Evolutionary conservation across 37 sponge, comb jelly and placozoan species (phyloP).

Genomic region (Cliona cf. orientalis): DNA sequence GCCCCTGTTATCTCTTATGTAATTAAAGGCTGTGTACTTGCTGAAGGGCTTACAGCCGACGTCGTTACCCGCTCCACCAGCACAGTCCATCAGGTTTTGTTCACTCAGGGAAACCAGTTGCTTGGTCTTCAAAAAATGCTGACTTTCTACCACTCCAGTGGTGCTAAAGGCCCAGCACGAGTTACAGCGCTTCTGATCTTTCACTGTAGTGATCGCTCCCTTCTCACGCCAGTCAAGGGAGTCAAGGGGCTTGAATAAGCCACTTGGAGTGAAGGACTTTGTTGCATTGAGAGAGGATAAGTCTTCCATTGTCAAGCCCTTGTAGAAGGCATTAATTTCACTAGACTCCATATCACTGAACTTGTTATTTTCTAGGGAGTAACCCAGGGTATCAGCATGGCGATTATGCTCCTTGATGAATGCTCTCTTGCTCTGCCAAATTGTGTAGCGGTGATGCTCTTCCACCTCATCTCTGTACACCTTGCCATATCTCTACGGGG

Average conservation of each 20-base stretch:
- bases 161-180: constrained; percentile 98
- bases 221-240: constrained; percentile 81
- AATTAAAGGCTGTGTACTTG: constrained; percentile 88
- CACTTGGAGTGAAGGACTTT: constrained; percentile 1
- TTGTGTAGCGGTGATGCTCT: constrained; percentile 36
- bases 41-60: constrained; percentile 96
- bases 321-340: constrained; percentile 44
- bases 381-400: constrained; percentile 43
- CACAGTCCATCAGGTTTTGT: constrained; percentile 97
- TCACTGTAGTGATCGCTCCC: constrained; percentile 69
- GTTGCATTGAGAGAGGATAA: not conserved
- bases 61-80: constrained; percentile 79
- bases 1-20: constrained; percentile 81
- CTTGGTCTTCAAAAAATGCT: constrained; percentile 28
- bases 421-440: constrained; percentile 55
- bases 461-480: constrained; percentile 28
- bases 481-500: constrained; percentile 38
- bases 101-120: constrained; percentile 81
- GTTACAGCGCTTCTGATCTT: constrained; percentile 89
- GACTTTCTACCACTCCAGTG: constrained; percentile 90
- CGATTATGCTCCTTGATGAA: constrained; percentile 58
- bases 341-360: constrained; percentile 49
- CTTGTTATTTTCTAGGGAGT: constrained; percentile 60
- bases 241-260: constrained; percentile 12
- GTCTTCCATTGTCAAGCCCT: too few species aligned